Evolutionary conservation across 2,797 vertebrate genomes (phyloP).

Genomic region (Muscicapa striata): DNA sequence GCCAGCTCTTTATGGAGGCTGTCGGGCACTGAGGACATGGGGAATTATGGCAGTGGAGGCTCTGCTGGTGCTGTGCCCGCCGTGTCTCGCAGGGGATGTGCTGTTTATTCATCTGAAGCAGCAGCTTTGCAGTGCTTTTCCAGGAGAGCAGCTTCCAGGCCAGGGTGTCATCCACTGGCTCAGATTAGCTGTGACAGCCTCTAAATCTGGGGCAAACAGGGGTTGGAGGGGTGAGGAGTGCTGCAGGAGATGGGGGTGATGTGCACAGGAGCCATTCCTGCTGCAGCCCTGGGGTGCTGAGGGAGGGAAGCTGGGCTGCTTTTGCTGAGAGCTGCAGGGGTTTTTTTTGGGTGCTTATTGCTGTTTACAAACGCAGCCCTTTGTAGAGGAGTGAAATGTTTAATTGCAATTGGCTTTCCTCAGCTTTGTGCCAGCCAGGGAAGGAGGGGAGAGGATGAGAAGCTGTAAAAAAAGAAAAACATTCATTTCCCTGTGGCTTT

Average conservation of each 20-base stretch:
- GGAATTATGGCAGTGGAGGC: slow-evolving; percentile 26
- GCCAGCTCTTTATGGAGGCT: slow-evolving; percentile 56
- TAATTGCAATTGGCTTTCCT: slow-evolving; percentile 24
- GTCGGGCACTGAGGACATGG: slow-evolving; percentile 64
- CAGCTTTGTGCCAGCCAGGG: background rate
- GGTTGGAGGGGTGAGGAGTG: background rate
- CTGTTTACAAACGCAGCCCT: background rate
- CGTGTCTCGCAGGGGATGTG: slow-evolving; percentile 12
- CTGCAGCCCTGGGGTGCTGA: background rate
- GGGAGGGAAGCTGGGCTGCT: background rate
- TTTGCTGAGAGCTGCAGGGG: slow-evolving; percentile 26
- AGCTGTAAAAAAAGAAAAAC: background rate
- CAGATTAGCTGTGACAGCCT: slow-evolving; percentile 14
- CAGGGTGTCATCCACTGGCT: background rate
- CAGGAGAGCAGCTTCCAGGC: slow-evolving; percentile 27
- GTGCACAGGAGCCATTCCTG: background rate
- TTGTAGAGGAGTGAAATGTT: background rate
- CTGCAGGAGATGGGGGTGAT: background rate
- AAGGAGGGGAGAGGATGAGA: background rate
- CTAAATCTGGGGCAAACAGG: slow-evolving; percentile 38
- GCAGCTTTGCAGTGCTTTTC: slow-evolving; percentile 31
- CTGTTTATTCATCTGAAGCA: slow-evolving; percentile 55
- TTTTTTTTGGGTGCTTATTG: background rate
- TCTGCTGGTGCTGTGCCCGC: slow-evolving; percentile 20
- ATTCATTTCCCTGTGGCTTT: background rate